Evolutionary conservation across 2,797 vertebrate species (phyloP).

Genomic region (Cossypha caffra): DNA sequence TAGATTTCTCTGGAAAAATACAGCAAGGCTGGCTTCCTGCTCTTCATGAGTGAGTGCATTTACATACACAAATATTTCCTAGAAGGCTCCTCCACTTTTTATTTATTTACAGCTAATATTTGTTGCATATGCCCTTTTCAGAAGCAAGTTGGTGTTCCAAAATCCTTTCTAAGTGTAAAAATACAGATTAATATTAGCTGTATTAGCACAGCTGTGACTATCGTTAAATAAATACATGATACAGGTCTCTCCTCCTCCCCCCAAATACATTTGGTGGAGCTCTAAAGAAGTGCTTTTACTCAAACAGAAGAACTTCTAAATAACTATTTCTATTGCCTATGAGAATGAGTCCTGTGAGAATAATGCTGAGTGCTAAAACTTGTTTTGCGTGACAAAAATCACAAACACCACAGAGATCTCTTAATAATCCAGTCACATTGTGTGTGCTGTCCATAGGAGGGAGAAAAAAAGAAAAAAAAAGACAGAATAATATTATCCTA

Average conservation of each 20-base stretch:
- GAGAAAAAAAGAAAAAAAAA: background rate
- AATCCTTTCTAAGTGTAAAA: constrained; percentile 6
- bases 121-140: constrained; percentile 30
- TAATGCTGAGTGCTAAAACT: background rate
- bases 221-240: background rate
- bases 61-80: constrained; percentile 36
- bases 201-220: constrained; percentile 29
- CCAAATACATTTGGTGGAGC: background rate
- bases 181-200: constrained; percentile 5
- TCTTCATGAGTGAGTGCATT: background rate
- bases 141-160: constrained; percentile 4
- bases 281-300: background rate
- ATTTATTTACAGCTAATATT: constrained; percentile 46
- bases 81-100: constrained; percentile 1
- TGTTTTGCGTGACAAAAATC: background rate
- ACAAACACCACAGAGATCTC: background rate
- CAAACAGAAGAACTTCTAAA: background rate
- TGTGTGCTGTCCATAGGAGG: background rate
- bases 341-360: background rate
- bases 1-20: background rate
- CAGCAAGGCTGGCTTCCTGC: background rate
- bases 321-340: background rate
- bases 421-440: background rate
- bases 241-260: too few relatives aligned
- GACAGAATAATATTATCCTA: background rate